Base-by-base conservation (phyloP, 2,797 vertebrate species). In the Cichlasoma orientale region DNA sequence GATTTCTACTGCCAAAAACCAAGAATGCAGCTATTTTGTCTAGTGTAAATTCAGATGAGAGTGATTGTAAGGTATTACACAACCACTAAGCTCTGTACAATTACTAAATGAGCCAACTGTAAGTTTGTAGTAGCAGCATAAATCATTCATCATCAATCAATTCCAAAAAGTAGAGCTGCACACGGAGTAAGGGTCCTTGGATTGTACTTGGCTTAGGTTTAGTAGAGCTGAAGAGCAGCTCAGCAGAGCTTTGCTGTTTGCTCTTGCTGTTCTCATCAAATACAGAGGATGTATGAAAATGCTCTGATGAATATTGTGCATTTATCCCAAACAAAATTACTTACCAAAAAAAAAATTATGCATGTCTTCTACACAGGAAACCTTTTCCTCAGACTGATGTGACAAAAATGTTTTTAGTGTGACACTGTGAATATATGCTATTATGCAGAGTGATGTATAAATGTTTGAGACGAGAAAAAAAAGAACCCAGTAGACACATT, bases 171-270 rank as follows among this genome's bases (percentile, higher is more conserved):
- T 66, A 19, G 23, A 66, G 61, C 58, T 58, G 19, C 5, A 23
- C 44, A 59, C 23, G 72, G 55, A 72, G 23, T 29, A 18, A 5
- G 21, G 21, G 29, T 76, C 25, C 29, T 31, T 70, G 4, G 58
- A 80, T 21, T 41, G 11, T 41, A 52, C 73, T 77, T 69, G 38
- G 68, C 31, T 55, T 52, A 0, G 53, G 38, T 53, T 83, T 70
- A 66, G 50, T n/a, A 36, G 52, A 78, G 59, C 38, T 74, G 75
- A 79, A 53, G 69, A 55, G 11, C 31, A 59, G 74, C 27, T 70
- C 23, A 76, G 76, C 9, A 71, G 33, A 74, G 73, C 56, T 77
- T 68, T 75, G 36, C n/a, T 68, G 18, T 71, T 74, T 52, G 19
- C 41, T 75, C 4, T 72, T 52, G 19, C 41, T 75, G 6, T 72